Conservation (phyloP, 2,888 invertebrate species). For the Sericinus montela region DNA sequence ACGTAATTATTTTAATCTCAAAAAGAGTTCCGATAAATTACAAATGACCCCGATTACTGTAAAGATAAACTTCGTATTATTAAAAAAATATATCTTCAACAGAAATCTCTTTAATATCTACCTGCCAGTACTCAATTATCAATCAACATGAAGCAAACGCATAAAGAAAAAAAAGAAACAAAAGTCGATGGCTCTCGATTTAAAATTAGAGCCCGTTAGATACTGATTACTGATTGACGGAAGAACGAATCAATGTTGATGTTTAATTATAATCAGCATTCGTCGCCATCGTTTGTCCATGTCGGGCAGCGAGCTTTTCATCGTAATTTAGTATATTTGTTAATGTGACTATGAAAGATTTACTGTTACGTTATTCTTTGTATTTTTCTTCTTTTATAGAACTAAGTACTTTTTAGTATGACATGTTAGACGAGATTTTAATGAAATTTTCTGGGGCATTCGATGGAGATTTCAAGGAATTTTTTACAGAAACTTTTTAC, state of each 20-base stretch:
- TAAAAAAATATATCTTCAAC: not conserved
- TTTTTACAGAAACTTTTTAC: too few species aligned
- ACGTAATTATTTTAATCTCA: too few species aligned
- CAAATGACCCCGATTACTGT: too few species aligned
- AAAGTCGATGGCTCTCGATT: not conserved
- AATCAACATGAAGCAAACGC: not conserved
- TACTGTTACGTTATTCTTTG: not conserved
- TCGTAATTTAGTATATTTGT: not conserved
- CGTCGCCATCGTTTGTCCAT: conserved; percentile 4
- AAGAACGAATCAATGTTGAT: not conserved
- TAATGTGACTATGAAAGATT: not conserved
- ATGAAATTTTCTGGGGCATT: too few species aligned
- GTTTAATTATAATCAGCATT: conserved; percentile 9
- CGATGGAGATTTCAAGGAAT: too few species aligned
- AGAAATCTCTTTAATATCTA: not conserved
- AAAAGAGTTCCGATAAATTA: too few species aligned
- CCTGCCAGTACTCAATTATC: conserved; percentile 1
- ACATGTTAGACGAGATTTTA: too few species aligned
- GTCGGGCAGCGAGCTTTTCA: conserved; percentile 1
- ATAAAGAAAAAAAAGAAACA: conserved; percentile 1
- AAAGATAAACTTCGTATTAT: too few species aligned
- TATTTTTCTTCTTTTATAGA: too few species aligned
- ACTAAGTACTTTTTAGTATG: too few species aligned
- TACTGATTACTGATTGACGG: conserved; percentile 9
- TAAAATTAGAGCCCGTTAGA: conserved; percentile 6